phyloP scores from a whole-genome alignment of 2,113 vertebrate genomes.

The Brachyhypopomus gauderio region DNA sequence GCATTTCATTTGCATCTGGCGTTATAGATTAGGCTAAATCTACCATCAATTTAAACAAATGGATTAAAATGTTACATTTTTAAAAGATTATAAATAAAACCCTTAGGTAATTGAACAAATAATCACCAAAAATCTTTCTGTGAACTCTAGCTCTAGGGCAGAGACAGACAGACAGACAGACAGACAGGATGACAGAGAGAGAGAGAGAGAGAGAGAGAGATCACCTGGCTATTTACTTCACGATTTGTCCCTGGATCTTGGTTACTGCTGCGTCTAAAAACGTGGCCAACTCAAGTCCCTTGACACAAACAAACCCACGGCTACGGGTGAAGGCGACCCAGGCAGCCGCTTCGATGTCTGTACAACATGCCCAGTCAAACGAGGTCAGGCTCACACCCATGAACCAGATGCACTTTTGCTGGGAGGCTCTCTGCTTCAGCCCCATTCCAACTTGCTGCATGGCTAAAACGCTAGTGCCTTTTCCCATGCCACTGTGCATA shows the following conservation, averaged over 20 bases:
- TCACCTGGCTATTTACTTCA: no score
- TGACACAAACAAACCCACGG: not conserved
- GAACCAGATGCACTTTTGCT: not conserved
- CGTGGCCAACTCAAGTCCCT: not conserved
- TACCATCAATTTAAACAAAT: no score
- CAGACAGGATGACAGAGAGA: no score
- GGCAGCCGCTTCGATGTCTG: not conserved
- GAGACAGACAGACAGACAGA: no score
- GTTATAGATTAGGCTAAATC: no score
- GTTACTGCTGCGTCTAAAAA: not conserved
- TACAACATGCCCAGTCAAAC: not conserved
- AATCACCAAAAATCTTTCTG: no score
- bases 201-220: no score
- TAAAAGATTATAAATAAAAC: no score
- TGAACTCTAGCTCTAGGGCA: no score
- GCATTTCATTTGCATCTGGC: no score
- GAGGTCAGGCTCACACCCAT: not conserved
- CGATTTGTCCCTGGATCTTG: not conserved
- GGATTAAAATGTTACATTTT: no score
- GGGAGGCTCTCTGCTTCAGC: not conserved
- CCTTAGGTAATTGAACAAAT: no score
- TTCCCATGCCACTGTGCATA: constrained; percentile 51
- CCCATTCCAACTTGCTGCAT: constrained; percentile 1
- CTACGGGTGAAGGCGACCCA: not conserved
- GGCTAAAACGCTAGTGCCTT: constrained; percentile 38